phyloP scores from a whole-genome alignment of 2,113 vertebrate genomes.

The Sander lucioperca region DNA sequence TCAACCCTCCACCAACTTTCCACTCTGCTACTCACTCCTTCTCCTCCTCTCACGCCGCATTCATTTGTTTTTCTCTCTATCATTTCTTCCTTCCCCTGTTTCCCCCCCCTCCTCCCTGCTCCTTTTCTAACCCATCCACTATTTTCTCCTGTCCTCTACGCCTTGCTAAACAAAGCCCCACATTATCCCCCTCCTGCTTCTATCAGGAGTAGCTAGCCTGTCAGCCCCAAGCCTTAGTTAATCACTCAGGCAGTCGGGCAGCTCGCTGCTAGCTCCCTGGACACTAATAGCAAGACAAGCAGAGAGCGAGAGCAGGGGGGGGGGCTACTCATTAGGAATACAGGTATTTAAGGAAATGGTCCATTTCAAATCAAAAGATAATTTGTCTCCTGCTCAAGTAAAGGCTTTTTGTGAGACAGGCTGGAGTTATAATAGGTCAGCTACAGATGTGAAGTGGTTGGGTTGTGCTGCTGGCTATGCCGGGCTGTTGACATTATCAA shows the following conservation, averaged over 20 bases:
- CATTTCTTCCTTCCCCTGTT: constrained; percentile 26
- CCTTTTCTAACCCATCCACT: constrained; percentile 55
- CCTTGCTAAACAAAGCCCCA: constrained; percentile 83
- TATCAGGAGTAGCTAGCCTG: constrained; percentile 78
- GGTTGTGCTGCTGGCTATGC: constrained; percentile 42
- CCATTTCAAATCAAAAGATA: constrained; percentile 84
- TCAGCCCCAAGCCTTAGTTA: constrained; percentile 86
- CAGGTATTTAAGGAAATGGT: constrained; percentile 88
- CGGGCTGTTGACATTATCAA: constrained; percentile 78
- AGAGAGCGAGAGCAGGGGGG: constrained; percentile 50
- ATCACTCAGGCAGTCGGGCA: constrained; percentile 85
- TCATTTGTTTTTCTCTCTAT: constrained; percentile 63
- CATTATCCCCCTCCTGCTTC: constrained; percentile 79
- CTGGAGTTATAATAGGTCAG: constrained; percentile 52
- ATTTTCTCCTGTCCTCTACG: constrained; percentile 59
- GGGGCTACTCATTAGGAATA: constrained; percentile 83
- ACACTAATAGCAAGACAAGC: constrained; percentile 83
- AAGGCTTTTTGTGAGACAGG: constrained; percentile 51
- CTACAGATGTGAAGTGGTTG: constrained; percentile 39
- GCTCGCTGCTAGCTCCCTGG: constrained; percentile 75
- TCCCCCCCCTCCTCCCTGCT: constrained; percentile 2
- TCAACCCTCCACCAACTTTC: constrained; percentile 22
- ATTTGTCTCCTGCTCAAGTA: constrained; percentile 80
- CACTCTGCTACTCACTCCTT: not conserved
- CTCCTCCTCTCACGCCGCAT: constrained; percentile 3